Percentiles rank a stretch among this genome's conserved stretches.
phyloP scores from a whole-genome alignment of 2,113 vertebrate species.

The Cyanoramphus novaezelandiae region DNA sequence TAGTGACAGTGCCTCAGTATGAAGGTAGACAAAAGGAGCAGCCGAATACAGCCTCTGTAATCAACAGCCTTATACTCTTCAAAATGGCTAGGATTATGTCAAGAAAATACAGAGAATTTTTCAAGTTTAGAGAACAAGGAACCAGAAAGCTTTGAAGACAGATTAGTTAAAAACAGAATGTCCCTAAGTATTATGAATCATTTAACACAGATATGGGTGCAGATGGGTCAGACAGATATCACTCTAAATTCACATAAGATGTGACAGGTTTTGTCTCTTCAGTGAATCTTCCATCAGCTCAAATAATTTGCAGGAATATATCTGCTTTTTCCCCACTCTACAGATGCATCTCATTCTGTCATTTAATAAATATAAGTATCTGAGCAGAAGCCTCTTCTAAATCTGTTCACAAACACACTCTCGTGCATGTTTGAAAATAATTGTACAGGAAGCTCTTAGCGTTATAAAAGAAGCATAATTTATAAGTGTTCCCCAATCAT shows the following conservation, averaged over 20 bases:
- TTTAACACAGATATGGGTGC: slow-evolving; percentile 18
- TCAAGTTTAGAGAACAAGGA: slow-evolving; percentile 28
- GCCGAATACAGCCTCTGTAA: slow-evolving; percentile 10
- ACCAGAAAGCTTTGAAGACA: slow-evolving; percentile 44
- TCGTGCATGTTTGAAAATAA: neutral
- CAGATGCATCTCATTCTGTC: slow-evolving; percentile 22
- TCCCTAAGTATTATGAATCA: neutral
- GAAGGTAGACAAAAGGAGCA: neutral
- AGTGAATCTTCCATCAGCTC: slow-evolving; percentile 51
- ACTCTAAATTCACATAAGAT: slow-evolving; percentile 46
- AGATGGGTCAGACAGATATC: slow-evolving; percentile 34
- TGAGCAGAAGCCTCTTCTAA: neutral
- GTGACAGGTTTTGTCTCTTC: slow-evolving; percentile 43
- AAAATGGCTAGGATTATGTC: slow-evolving; percentile 35
- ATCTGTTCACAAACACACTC: neutral
- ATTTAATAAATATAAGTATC: slow-evolving; percentile 44
- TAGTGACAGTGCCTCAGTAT: neutral
- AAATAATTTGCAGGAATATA: slow-evolving; percentile 49
- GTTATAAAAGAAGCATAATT: neutral
- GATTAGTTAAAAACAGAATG: slow-evolving; percentile 42
- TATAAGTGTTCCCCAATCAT: neutral
- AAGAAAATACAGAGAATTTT: neutral
- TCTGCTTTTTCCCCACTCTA: neutral
- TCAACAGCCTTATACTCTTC: slow-evolving; percentile 3
- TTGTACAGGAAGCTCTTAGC: neutral